Conservation (phyloP, 2,888 invertebrate species). For the Phaedon cochleariae region DNA sequence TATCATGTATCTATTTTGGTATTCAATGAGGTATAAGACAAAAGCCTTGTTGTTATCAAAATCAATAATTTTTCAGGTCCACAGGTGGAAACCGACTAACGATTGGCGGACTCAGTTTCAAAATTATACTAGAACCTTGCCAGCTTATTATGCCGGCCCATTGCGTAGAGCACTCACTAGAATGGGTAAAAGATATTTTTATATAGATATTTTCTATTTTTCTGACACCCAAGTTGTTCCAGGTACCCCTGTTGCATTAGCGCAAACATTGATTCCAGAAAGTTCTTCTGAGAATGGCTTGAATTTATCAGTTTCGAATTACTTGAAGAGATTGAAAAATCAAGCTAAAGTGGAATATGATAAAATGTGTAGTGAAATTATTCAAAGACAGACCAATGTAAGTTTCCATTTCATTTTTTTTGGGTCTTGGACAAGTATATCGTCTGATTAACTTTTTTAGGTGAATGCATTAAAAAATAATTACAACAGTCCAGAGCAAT, state of each 20-base stretch:
- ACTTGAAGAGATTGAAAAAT: constrained; percentile 94
- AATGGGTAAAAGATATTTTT: constrained; percentile 79
- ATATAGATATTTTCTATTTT: no score
- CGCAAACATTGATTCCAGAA: constrained; percentile 89
- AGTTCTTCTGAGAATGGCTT: constrained; percentile 91
- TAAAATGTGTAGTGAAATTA: constrained; percentile 82
- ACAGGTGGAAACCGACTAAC: constrained; percentile 88
- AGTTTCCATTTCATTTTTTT: neutral
- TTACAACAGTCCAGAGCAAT: constrained; percentile 60
- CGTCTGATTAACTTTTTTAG: constrained; percentile 35
- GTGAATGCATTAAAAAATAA: constrained; percentile 43
- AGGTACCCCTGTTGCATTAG: constrained; percentile 77
- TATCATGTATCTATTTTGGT: no score
- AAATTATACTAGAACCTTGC: constrained; percentile 94
- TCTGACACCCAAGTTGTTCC: constrained; percentile 18
- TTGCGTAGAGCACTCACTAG: constrained; percentile 88
- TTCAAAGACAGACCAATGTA: constrained; percentile 66
- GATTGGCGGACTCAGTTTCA: constrained; percentile 95
- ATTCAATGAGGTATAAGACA: no score
- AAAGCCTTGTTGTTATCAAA: no score
- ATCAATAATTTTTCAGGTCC: constrained; percentile 74
- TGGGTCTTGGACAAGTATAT: no score
- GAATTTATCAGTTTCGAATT: constrained; percentile 92
- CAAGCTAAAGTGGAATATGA: constrained; percentile 92
- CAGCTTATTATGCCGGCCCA: constrained; percentile 92